Evolutionary conservation across 2,888 invertebrate genomes (phyloP), one percentile per base, ranked within the genome.

Genomic region (Dasysyrphus albostriatus): DNA sequence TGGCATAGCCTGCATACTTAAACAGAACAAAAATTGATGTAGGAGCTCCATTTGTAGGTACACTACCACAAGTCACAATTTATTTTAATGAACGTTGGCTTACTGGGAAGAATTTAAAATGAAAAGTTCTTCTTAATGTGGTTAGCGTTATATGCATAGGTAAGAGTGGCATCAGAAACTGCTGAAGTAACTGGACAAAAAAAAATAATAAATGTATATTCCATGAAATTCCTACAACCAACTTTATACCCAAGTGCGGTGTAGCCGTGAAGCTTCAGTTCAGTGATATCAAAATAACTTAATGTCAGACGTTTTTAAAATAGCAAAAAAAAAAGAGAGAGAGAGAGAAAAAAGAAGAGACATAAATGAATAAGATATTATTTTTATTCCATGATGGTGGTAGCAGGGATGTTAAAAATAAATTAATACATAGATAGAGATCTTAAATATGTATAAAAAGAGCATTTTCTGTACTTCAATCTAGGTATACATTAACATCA

Each of bases 31-130:
- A 83, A 79, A 56, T 78, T 69, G 69, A 65, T 79, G 63, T 79
- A 76, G 80, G 67, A 69, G 59, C 39, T 73, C 65, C 73, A 80
- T 80, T 65, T 29, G 24, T 54, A 54, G 24, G 73, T 67, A 73
- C 69, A 75, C 74, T 79, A 75, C 83, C 83, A 75, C 83, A 83
- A 83, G 83, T 74, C 78, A 78, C 79, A 83, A 83, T 83, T 83
- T 83, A 83, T 83, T 83, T 83, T 83, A 83, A 83, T 83, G 83
- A 83, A 79, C 78, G 83, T 75, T 75, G 63, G 75, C 69, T 83
- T 63, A 74, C 74, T 83, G 83, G 79, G 79, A 83, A 78, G 83
- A 83, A 83, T 83, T 83, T 79, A 51, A 79, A 83, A 83, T 83
- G 70, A 79, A 83, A 79, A 83, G 69, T 83, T 79, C 70, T 83